Evolutionary conservation across 2,797 vertebrate genomes (phyloP).

Genomic region (Dryobates pubescens): DNA sequence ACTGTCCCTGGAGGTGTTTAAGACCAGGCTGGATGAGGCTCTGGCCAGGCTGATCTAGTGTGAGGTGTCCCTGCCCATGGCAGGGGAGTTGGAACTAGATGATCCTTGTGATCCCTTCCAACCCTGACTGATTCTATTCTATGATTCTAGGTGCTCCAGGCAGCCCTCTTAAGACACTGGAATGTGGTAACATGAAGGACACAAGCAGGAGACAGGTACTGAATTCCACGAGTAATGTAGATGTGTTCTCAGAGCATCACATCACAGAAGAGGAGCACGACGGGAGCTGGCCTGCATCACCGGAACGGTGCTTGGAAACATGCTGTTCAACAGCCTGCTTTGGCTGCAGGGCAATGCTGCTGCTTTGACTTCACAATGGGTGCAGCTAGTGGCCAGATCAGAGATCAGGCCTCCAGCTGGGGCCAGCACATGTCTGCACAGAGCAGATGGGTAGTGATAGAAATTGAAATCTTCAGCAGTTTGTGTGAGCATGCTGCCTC

Average conservation of each 20-base stretch:
- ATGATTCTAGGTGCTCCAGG: background rate
- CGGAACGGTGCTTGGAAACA: background rate
- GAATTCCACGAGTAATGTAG: rapidly evolving
- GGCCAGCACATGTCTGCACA: background rate
- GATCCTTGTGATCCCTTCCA: too few species aligned
- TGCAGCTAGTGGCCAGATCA: background rate
- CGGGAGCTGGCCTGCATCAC: background rate
- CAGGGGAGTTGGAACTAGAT: too few species aligned
- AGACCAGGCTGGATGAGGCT: too few species aligned
- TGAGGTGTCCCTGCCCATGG: too few species aligned
- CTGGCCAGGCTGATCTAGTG: too few species aligned
- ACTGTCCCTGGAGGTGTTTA: too few species aligned
- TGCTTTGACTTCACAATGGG: background rate
- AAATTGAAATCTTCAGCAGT: conserved; percentile 8
- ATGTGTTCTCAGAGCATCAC: background rate
- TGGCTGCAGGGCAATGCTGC: background rate
- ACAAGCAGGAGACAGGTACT: background rate
- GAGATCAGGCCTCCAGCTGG: background rate
- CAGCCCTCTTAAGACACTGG: background rate
- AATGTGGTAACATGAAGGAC: background rate
- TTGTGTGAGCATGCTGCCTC: background rate
- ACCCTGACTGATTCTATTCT: too few species aligned
- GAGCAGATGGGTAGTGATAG: background rate
- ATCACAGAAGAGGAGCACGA: background rate
- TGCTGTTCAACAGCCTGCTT: too few species aligned